Base-by-base conservation (phyloP, 2,113 vertebrate genomes). In the Pogona vitticeps region DNA sequence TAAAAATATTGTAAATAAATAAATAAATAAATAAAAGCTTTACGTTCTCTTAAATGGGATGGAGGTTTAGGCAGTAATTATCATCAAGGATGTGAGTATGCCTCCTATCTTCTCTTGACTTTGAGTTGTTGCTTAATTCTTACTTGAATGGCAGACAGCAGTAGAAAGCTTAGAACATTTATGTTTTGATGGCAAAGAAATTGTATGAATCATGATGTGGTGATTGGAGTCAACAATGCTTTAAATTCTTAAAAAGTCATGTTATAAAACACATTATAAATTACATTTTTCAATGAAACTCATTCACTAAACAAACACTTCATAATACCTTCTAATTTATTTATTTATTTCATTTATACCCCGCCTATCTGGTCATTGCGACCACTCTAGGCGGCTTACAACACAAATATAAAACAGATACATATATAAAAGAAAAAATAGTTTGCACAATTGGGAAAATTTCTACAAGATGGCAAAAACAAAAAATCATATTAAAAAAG, bases 21-120 rank as follows among this genome's bases (percentile, higher is more conserved):
- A 52, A 6, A 6, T 87, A 90, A 80, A 80, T 90, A 82, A 90
- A 73, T 76, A 52, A 86, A 83, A 85, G 71, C 80, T 77, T 33
- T 56, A 21, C 36, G 72, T 8, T 6, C 70, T 77, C 46, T 83
- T 87, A 59, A 83, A 52, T 63, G 84, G 89, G 15, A 1, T 0
- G 71, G 8, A 80, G 33, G 77, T 90, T 86, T 76, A 85, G 87
- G 84, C 82, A 18, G 82, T 73, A 26, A 76, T 76, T 46, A 83
- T 87, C 76, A 87, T 15, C 56, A 76, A 5, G 67, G 18, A 36
- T 76, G 42, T 78, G 83, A 90, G 52, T 83, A 68, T 90, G 18
- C 68, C 77, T n/a, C 26, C 6, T 7, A 81, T 33, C 56, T 85
- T 73, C 76, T 26, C 59, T 40, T 56, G 82, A 85, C 1, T 88